These are phyloP conservation scores for Ypsolopha scabrella DNA, from an alignment of 2,888 invertebrate genomes.

Conservation along the genomic window DNA sequence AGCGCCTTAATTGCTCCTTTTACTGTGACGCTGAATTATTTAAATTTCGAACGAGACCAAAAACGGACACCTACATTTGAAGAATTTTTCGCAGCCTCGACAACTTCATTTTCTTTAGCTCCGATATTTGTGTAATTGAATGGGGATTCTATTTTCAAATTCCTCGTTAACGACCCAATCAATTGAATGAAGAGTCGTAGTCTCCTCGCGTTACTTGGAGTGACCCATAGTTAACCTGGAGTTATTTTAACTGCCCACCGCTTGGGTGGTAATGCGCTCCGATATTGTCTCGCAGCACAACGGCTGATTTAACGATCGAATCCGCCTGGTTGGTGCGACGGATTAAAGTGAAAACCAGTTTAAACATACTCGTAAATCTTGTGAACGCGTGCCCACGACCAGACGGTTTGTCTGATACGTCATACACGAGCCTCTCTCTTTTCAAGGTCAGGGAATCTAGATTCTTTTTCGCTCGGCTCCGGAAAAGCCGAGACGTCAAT, in stretches of 20 bases:
- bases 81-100: background rate
- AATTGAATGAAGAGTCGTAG: constrained; percentile 15
- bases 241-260: constrained; percentile 46
- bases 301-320: constrained; percentile 63
- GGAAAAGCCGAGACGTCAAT: too few species aligned
- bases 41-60: constrained; percentile 24
- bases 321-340: constrained; percentile 46
- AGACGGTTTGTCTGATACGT: constrained; percentile 36
- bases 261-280: constrained; percentile 56
- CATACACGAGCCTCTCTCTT: constrained; percentile 3
- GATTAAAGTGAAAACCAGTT: constrained; percentile 60
- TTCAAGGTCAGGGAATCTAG: background rate
- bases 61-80: constrained; percentile 14
- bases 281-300: constrained; percentile 58
- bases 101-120: background rate
- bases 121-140: background rate
- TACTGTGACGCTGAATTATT: constrained; percentile 32
- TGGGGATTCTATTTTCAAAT: background rate
- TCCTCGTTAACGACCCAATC: constrained; percentile 6
- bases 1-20: constrained; percentile 51
- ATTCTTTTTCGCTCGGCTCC: too few species aligned
- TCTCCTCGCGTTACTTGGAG: constrained; percentile 17
- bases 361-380: constrained; percentile 65
- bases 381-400: constrained; percentile 51
- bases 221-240: constrained; percentile 50